These are phyloP conservation scores for Leptopilina myrica DNA, from an alignment of 2,888 invertebrate genomes.

Conservation along the genomic window DNA sequence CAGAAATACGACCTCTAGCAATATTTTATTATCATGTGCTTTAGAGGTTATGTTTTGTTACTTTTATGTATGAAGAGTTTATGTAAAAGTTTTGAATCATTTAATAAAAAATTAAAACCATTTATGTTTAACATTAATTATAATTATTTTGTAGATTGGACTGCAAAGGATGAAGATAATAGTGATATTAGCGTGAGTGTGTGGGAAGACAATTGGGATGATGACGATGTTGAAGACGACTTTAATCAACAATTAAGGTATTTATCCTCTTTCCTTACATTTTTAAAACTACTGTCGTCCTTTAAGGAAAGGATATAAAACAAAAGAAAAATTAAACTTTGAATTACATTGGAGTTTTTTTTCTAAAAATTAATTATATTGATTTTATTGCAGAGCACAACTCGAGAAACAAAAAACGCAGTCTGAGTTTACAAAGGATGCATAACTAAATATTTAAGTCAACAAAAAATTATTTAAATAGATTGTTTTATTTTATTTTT, in stretches of 20 bases:
- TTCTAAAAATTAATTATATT: constrained; percentile 41
- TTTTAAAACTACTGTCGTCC: no score
- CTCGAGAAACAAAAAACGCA: constrained; percentile 80
- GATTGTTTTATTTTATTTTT: no score
- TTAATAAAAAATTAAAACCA: neutral
- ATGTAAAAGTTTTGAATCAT: no score
- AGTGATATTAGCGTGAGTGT: constrained; percentile 98
- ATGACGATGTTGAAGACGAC: constrained; percentile 98
- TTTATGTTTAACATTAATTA: constrained; percentile 53
- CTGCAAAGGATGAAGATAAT: constrained; percentile 91
- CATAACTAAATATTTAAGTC: neutral
- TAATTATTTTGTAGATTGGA: constrained; percentile 83
- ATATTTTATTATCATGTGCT: no score
- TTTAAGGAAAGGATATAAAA: no score
- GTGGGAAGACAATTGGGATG: constrained; percentile 99
- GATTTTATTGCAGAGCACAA: constrained; percentile 80
- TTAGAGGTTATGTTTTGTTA: no score
- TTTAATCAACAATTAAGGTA: constrained; percentile 96
- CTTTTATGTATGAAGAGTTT: no score
- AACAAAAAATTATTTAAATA: no score
- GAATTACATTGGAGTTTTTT: neutral
- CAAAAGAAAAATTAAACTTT: no score
- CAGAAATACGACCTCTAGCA: no score
- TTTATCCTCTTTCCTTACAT: neutral
- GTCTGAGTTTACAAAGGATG: constrained; percentile 20